A percentile compares a stretch with the other conserved stretches of the same genome.
phyloP scores from a whole-genome alignment of 2,113 vertebrate species.

The Phylloscopus whistleri region DNA sequence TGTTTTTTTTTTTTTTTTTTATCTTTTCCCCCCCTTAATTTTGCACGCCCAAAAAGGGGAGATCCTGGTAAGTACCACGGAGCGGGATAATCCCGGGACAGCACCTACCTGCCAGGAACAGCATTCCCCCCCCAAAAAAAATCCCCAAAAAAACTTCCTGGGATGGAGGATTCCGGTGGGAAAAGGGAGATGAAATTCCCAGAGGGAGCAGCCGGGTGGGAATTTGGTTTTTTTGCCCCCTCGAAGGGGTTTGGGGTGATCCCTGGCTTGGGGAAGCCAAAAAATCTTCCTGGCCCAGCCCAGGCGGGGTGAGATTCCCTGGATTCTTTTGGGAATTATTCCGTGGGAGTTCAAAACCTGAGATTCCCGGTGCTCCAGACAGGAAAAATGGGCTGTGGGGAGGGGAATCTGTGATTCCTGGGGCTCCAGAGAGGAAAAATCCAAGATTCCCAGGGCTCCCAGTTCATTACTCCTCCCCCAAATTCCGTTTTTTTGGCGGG shows the following conservation, averaged over 20 bases:
- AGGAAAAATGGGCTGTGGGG: no score
- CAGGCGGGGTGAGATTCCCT: no score
- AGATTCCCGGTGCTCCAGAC: no score
- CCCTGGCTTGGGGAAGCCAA: background rate
- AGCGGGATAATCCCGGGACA: background rate
- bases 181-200: background rate
- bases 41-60: background rate
- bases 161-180: background rate
- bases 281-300: no score
- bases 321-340: background rate
- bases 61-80: background rate
- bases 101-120: background rate
- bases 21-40: background rate
- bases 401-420: no score
- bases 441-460: no score
- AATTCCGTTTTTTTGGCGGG: no score
- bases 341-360: background rate
- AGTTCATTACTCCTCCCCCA: no score
- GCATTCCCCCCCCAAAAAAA: background rate
- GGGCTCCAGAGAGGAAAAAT: no score
- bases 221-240: no score
- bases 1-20: no score
- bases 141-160: accelerated
- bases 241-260: background rate
- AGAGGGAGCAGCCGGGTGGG: background rate